Evolutionary conservation across 2,888 invertebrate genomes (phyloP), one percentile per base, ranked within the genome.

Genomic region (Cryptocephalus moraei): DNA sequence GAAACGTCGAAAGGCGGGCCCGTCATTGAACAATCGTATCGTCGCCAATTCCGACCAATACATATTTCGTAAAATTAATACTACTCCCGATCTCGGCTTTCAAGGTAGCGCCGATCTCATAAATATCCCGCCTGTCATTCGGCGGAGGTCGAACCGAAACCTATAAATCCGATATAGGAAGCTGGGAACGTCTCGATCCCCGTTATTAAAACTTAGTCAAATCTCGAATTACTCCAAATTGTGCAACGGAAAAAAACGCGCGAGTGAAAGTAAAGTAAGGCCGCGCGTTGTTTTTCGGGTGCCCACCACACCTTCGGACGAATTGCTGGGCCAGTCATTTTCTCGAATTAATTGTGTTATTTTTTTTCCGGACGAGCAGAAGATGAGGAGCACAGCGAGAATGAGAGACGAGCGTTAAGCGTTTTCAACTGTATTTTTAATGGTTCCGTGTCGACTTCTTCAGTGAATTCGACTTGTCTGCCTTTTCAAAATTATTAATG

Each of bases 381-480:
- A 22, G 22, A 22, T 22, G 22, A 6, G 22, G 6, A 6, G 22
- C 22, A 22, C 3, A 22, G 22, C 22, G 22, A 22, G 22, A 22
- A 22, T 2, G 22, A 22, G 22, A n/a, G n/a, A n/a, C n/a, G n/a
- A 22, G 22, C 22, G 22, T 38, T 34, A 43, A 39, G 47, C 43
- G 40, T 39, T 60, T 62, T 58, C 56, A 56, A 56, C 56, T 54
- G 49, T 59, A 51, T 57, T 57, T 55, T 61, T 66, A 64, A 66
- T 64, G 63, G 62, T 61, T 61, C 58, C 49, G 49, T 52, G 56
- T 45, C 58, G 54, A 64, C 65, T 65, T 59, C 64, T 65, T 64
- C 63, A 63, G 66, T 65, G 65, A 65, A 63, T 66, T 61, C 58
- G 63, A 60, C 61, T 63, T 62, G 64, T 65, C 66, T 64, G 64